A percentile compares a stretch with the other conserved stretches of the same genome.
Evolutionary conservation across 2,888 invertebrate genomes (phyloP).

Genomic region (Nudaria mundana): DNA sequence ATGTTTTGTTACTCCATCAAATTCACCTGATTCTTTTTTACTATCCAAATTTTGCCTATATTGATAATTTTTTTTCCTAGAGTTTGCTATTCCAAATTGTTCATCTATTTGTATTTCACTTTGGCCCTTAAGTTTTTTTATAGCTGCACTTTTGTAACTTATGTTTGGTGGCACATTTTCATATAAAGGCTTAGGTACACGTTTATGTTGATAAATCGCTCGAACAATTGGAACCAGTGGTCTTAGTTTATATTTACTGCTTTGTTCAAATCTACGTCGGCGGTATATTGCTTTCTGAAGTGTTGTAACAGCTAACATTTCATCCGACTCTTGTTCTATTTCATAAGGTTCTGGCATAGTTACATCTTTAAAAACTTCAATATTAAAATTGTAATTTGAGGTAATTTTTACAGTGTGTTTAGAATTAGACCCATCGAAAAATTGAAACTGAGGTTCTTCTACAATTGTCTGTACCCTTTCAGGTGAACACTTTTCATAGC

Average conservation of each 20-base stretch:
- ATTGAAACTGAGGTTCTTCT: conserved; percentile 26
- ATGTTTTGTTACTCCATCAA: background rate
- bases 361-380: conserved; percentile 30
- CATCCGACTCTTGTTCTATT: background rate
- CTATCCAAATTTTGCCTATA: background rate
- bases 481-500: background rate
- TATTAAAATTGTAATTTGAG: conserved; percentile 23
- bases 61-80: background rate
- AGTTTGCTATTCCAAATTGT: background rate
- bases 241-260: background rate
- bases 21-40: background rate
- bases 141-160: no score
- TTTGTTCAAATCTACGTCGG: background rate
- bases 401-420: conserved; percentile 25
- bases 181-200: no score
- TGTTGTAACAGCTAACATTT: background rate
- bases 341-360: conserved; percentile 3
- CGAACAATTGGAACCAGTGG: no score
- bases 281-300: background rate
- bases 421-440: conserved; percentile 9
- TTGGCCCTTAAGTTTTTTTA: no score
- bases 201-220: no score
- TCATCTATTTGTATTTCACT: no score
- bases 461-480: conserved; percentile 15
- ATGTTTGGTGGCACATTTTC: no score